Evolutionary conservation across 64 coral and sea anemone species (phyloP).

Genomic region (Astreopora myriophthalma): DNA sequence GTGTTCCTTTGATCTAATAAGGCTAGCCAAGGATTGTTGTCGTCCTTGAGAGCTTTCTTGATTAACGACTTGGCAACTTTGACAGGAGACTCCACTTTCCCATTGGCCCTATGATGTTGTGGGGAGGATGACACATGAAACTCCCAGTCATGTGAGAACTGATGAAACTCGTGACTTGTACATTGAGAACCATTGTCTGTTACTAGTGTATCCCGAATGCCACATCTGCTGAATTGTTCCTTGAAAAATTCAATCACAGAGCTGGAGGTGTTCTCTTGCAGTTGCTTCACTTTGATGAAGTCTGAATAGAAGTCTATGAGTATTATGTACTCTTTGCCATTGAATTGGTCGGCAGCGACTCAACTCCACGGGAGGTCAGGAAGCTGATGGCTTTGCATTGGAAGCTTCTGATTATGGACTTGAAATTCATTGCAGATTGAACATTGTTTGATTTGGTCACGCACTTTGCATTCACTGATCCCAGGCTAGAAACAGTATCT

Average conservation of each 20-base stretch:
- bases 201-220: slow-evolving; percentile 16
- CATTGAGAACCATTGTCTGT: slow-evolving; percentile 26
- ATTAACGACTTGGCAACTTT: neutral
- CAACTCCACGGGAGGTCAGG: slow-evolving; percentile 13
- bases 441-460: slow-evolving; percentile 1
- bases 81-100: neutral
- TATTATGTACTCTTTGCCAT: slow-evolving; percentile 6
- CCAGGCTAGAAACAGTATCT: neutral
- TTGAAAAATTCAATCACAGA: neutral
- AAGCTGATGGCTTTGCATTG: slow-evolving; percentile 1
- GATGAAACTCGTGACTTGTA: slow-evolving; percentile 3
- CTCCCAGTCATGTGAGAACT: slow-evolving; percentile 8
- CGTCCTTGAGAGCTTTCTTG: neutral
- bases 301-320: slow-evolving; percentile 40
- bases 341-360: slow-evolving; percentile 37
- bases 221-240: slow-evolving; percentile 28
- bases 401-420: neutral
- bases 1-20: slow-evolving; percentile 1
- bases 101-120: neutral
- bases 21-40: slow-evolving; percentile 2
- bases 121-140: slow-evolving; percentile 5
- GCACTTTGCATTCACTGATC: slow-evolving; percentile 14
- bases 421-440: neutral
- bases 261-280: neutral
- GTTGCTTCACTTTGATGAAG: slow-evolving; percentile 18